phyloP scores from a whole-genome alignment of 2,113 vertebrate species.

The Thalassarche chlororhynchos region DNA sequence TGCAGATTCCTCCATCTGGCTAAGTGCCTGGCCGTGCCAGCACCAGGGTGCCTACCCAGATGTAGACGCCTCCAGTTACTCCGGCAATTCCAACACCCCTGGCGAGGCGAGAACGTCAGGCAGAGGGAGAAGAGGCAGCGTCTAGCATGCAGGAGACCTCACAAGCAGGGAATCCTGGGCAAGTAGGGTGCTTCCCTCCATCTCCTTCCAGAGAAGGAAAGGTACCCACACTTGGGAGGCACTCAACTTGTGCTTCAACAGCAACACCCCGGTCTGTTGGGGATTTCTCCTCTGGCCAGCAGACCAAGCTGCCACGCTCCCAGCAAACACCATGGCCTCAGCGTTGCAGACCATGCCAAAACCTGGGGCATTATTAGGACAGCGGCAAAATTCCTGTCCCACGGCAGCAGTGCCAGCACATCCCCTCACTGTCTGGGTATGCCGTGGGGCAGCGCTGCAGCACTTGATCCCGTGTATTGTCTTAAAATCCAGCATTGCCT shows the following conservation, averaged over 20 bases:
- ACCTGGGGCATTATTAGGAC: accelerated
- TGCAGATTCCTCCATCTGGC: constrained; percentile 3
- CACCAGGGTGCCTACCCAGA: background rate
- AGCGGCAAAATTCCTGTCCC: background rate
- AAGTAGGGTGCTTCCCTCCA: background rate
- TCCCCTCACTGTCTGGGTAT: constrained; percentile 11
- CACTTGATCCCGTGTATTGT: constrained; percentile 41
- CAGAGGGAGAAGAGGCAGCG: background rate
- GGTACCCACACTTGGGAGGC: background rate
- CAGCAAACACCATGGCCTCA: background rate
- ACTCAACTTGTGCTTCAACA: accelerated
- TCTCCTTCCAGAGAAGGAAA: background rate
- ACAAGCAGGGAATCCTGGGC: background rate
- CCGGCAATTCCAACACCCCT: background rate
- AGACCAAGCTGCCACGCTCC: accelerated
- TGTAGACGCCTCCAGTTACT: background rate
- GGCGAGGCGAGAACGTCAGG: background rate
- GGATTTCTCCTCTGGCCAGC: background rate
- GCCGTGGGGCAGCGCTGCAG: background rate
- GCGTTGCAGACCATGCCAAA: background rate
- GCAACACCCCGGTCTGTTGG: accelerated
- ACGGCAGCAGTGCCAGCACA: background rate
- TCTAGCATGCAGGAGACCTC: background rate
- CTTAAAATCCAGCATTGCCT: background rate
- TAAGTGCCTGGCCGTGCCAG: background rate